Percentiles rank a stretch among this genome's conserved stretches.
Evolutionary conservation across 2,113 vertebrate species (phyloP).

Genomic region (Erythrolamprus reginae): DNA sequence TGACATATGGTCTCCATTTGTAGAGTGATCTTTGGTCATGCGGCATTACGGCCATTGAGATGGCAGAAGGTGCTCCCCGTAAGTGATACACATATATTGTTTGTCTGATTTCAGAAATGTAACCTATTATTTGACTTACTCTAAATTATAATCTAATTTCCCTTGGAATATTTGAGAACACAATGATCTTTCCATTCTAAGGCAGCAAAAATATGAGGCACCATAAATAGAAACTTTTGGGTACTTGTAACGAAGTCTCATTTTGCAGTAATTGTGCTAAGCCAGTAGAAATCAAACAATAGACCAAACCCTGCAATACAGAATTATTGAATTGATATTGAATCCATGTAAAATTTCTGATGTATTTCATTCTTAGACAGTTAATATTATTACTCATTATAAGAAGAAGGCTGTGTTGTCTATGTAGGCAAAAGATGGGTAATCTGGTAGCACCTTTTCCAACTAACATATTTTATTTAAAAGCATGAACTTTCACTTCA

Average conservation of each 20-base stretch:
- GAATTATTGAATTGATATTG: background rate
- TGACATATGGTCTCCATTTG: constrained; percentile 58
- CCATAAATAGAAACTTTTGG: constrained; percentile 41
- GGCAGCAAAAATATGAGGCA: constrained; percentile 21
- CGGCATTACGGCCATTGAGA: constrained; percentile 97
- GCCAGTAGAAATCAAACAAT: constrained; percentile 1
- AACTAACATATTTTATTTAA: background rate
- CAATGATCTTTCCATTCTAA: constrained; percentile 1
- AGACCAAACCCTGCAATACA: constrained; percentile 22
- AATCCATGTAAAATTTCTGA: constrained; percentile 42
- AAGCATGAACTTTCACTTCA: background rate
- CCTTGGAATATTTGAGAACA: constrained; percentile 43
- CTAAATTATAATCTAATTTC: constrained; percentile 41
- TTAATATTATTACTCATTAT: background rate
- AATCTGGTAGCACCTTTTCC: background rate
- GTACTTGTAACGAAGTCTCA: constrained; percentile 19
- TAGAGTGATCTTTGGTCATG: constrained; percentile 99
- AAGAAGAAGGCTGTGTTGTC: background rate
- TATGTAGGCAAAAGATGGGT: background rate
- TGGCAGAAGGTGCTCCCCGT: constrained; percentile 98
- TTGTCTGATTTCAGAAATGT: constrained; percentile 22
- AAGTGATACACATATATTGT: constrained; percentile 67
- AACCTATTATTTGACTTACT: constrained; percentile 16
- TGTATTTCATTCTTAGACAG: constrained; percentile 34
- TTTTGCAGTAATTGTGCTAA: background rate